A percentile compares a stretch with the other conserved stretches of the same genome.
phyloP scores from a whole-genome alignment of 1,140 invertebrate genomes.

The Ditylenchus dipsaci region DNA sequence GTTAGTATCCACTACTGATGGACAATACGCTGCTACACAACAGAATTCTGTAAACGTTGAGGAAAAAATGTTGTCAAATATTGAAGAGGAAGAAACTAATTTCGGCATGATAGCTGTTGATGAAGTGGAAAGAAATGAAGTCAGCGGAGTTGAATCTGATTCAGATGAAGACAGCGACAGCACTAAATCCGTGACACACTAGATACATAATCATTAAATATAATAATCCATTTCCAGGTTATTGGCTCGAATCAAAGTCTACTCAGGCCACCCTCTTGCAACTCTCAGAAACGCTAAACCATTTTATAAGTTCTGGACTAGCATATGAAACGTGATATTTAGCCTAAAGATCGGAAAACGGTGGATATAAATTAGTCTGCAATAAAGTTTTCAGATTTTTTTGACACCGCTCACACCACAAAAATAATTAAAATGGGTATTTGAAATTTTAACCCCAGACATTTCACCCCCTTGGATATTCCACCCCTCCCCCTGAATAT shows the following conservation, averaged over 20 bases:
- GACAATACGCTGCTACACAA: not conserved
- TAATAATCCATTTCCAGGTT: no score
- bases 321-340: no score
- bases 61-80: slow-evolving; percentile 8
- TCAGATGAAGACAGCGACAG: slow-evolving; percentile 2
- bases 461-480: no score
- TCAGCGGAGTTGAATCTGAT: not conserved
- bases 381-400: no score
- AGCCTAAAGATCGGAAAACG: no score
- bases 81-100: slow-evolving; percentile 11
- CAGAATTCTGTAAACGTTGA: not conserved
- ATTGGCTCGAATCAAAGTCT: slow-evolving; percentile 1
- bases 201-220: no score
- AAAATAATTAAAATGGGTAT: no score
- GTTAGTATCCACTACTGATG: not conserved
- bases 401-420: no score
- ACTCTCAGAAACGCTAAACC: not conserved
- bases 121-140: not conserved
- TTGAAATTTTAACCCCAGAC: no score
- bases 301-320: no score
- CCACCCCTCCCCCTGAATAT: no score
- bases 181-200: not conserved
- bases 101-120: not conserved
- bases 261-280: not conserved
- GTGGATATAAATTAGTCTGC: no score